Evolutionary conservation across 2,888 invertebrate species (phyloP).

Genomic region (Phoenoteleia sp.): DNA sequence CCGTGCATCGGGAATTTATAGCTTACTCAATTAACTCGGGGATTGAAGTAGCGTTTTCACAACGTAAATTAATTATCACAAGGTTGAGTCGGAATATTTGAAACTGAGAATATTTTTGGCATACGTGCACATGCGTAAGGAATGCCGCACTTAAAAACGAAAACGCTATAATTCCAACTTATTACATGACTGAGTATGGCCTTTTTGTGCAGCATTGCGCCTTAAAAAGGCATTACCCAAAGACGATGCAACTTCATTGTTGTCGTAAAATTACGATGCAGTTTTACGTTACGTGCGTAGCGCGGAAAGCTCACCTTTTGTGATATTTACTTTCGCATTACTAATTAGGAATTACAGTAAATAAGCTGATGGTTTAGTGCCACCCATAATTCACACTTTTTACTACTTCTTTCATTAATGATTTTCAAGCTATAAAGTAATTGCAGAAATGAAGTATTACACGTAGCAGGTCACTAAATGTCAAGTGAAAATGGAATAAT

Average conservation of each 20-base stretch:
- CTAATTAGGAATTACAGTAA: conserved; percentile 3
- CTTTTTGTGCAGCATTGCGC: too few relatives aligned
- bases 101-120: conserved; percentile 1
- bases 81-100: conserved; percentile 22
- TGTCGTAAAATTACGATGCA: conserved; percentile 4
- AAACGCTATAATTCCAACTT: too few relatives aligned
- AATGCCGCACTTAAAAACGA: too few relatives aligned
- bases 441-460: neutral
- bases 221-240: too few relatives aligned
- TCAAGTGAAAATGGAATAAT: conserved; percentile 29
- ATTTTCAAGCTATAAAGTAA: conserved; percentile 25
- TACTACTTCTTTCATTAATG: conserved; percentile 3
- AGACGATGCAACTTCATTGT: conserved; percentile 4
- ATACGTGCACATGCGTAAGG: neutral
- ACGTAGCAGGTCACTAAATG: neutral
- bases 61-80: conserved; percentile 43
- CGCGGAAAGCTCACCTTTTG: too few relatives aligned
- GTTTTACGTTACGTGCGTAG: neutral
- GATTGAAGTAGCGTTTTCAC: conserved; percentile 41
- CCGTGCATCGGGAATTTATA: conserved; percentile 57
- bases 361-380: neutral
- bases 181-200: too few relatives aligned
- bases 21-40: conserved; percentile 59
- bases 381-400: too few relatives aligned
- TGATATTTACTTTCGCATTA: neutral